A percentile compares a stretch with the other conserved stretches of the same genome.
Evolutionary conservation across 1,140 invertebrate genomes (phyloP).

Genomic region (Brachionus rotundiformis): DNA sequence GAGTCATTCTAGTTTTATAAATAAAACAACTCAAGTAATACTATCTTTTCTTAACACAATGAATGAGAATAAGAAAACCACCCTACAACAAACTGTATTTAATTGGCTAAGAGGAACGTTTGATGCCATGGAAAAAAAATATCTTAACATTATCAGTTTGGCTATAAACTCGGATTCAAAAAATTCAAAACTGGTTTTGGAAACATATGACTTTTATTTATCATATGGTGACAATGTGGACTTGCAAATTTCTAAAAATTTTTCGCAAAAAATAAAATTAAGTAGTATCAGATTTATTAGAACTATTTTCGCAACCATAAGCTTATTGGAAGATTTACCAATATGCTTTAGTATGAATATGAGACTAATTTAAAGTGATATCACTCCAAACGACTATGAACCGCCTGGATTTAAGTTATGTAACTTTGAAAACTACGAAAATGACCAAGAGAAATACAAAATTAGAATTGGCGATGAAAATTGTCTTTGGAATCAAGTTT

Average conservation of each 20-base stretch:
- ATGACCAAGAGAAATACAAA: neutral
- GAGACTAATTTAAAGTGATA: neutral
- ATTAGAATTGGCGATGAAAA: neutral
- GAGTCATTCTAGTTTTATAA: too few relatives aligned
- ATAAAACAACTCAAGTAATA: too few relatives aligned
- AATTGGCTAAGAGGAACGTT: constrained; percentile 4
- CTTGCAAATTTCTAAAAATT: constrained; percentile 3
- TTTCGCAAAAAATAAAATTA: neutral
- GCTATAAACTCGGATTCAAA: neutral
- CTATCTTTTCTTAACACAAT: too few relatives aligned
- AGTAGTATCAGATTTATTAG: neutral
- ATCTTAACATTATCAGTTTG: neutral
- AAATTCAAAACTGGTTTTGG: constrained; percentile 3
- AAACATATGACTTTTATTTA: constrained; percentile 39
- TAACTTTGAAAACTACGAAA: neutral
- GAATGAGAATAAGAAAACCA: too few relatives aligned
- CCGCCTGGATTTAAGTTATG: constrained; percentile 12
- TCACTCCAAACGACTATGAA: neutral
- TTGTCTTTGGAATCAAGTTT: neutral
- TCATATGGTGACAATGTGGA: neutral
- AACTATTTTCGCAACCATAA: neutral
- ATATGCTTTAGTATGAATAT: neutral
- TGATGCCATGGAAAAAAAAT: constrained; percentile 7
- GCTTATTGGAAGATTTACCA: neutral
- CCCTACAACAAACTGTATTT: too few relatives aligned